Evolutionary conservation across 2,113 vertebrate genomes (phyloP), one percentile per base, ranked within the genome.

Genomic region (Uria aalge): DNA sequence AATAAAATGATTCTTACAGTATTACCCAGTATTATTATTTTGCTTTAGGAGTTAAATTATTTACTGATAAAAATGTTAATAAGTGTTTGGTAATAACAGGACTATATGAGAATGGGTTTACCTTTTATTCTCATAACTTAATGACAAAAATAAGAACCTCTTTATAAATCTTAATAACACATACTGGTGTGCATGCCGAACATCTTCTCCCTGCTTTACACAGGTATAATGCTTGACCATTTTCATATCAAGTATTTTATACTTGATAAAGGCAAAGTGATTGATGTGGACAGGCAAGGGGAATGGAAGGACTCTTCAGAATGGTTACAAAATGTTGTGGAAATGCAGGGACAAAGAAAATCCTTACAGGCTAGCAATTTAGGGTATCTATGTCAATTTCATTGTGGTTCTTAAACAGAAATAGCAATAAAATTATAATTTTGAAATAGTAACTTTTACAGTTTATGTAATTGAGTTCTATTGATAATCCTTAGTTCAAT

Each of bases 301-400:
- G 15, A 53, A 64, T 24, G 30, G 8, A 18, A 52, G 38, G 17
- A 29, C 13, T 43, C 8, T 69, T 66, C 16, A 55, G 14, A 87
- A 60, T 3, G 6, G 11, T 53, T 76, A 62, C 13, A 72, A 78
- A 73, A 83, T 38, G 6, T 53, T 45, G 17, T 16, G 21, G 73
- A 94, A 78, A 73, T 26, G 8, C 10, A 50, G 7, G 9, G 26
- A 60, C 16, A 73, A 38, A 79, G 6, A 74, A 85, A 73, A 43
- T 20, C 5, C 8, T 60, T 60, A 56, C 13, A 43, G 22, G 36
- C 11, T 68, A 56, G 6, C 9, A 34, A 24, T 62, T 55, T 40
- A 59, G 48, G 3, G 3, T n/a, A n/a, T 23, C 1, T 9, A 15
- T 57, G 27, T 32, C 24, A 41, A 24, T 67, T 48, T 1, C 1